phyloP scores from a whole-genome alignment of 2,888 invertebrate species.

The Rhagium mordax region DNA sequence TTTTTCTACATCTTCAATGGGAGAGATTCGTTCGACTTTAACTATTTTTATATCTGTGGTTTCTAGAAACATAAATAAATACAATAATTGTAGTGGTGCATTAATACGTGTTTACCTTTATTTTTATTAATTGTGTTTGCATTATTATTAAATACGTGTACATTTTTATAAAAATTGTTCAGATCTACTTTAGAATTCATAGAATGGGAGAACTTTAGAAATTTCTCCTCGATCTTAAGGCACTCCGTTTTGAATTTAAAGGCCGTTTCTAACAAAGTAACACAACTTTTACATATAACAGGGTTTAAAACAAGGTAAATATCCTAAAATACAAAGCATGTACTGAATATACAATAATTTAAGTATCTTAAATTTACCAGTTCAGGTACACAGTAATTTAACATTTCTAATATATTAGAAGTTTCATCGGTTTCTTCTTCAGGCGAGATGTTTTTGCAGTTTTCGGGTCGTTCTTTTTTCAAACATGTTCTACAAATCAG shows the following conservation, averaged over 20 bases:
- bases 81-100: background rate
- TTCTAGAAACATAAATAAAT: slow-evolving; percentile 8
- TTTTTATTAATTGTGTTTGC: slow-evolving; percentile 24
- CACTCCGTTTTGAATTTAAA: slow-evolving; percentile 51
- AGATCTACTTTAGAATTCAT: slow-evolving; percentile 28
- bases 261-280: slow-evolving; percentile 38
- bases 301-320: slow-evolving; percentile 40
- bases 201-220: slow-evolving; percentile 22
- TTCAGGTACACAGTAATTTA: slow-evolving; percentile 46
- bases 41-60: slow-evolving; percentile 4
- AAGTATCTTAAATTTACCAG: slow-evolving; percentile 30
- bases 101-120: slow-evolving; percentile 5
- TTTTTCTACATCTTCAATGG: background rate
- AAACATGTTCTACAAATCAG: slow-evolving; percentile 33
- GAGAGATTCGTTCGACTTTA: background rate
- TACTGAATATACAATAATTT: background rate
- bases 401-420: slow-evolving; percentile 34
- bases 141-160: slow-evolving; percentile 3
- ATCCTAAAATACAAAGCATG: slow-evolving; percentile 33
- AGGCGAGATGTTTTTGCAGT: slow-evolving; percentile 33
- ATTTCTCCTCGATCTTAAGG: slow-evolving; percentile 42
- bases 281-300: slow-evolving; percentile 46
- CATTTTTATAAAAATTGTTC: slow-evolving; percentile 26
- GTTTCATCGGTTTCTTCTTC: slow-evolving; percentile 26
- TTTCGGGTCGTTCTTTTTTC: slow-evolving; percentile 17